These are phyloP conservation scores for Hypsopygia costalis DNA, from an alignment of 2,888 invertebrate species.

Conservation along the genomic window DNA sequence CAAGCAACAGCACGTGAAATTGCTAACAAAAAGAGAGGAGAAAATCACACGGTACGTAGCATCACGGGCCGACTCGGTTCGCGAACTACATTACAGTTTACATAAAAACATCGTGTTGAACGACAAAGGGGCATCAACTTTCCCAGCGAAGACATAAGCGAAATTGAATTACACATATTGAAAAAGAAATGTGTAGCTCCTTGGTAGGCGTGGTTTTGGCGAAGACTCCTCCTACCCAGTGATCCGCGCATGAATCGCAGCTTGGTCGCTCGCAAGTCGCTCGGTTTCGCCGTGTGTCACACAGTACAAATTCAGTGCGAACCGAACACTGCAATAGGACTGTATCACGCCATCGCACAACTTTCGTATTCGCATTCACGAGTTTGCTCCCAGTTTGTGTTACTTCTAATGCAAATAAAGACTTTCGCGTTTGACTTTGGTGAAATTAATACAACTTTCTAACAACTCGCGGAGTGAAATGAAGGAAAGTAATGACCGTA, in stretches of 20 bases:
- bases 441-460: slow-evolving; percentile 44
- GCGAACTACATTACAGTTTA: slow-evolving; percentile 79
- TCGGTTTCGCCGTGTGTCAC: slow-evolving; percentile 38
- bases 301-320: slow-evolving; percentile 47
- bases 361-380: slow-evolving; percentile 45
- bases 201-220: slow-evolving; percentile 75
- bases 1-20: slow-evolving; percentile 70
- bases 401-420: slow-evolving; percentile 28
- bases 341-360: slow-evolving; percentile 46
- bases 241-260: slow-evolving; percentile 69
- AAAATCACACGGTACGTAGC: slow-evolving; percentile 63
- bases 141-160: slow-evolving; percentile 81
- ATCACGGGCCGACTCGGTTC: slow-evolving; percentile 70
- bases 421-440: slow-evolving; percentile 48
- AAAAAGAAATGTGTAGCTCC: slow-evolving; percentile 80
- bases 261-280: slow-evolving; percentile 52
- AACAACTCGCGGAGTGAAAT: slow-evolving; percentile 36
- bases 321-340: slow-evolving; percentile 38
- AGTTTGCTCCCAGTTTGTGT: slow-evolving; percentile 39
- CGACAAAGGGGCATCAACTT: slow-evolving; percentile 80
- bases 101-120: slow-evolving; percentile 80
- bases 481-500: slow-evolving; percentile 32
- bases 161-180: slow-evolving; percentile 81
- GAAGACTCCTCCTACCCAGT: slow-evolving; percentile 71
- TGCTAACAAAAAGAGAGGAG: slow-evolving; percentile 56